These are phyloP conservation scores for Zosterops pallidus DNA, from an alignment of 2,113 vertebrate genomes.

Conservation along the genomic window DNA sequence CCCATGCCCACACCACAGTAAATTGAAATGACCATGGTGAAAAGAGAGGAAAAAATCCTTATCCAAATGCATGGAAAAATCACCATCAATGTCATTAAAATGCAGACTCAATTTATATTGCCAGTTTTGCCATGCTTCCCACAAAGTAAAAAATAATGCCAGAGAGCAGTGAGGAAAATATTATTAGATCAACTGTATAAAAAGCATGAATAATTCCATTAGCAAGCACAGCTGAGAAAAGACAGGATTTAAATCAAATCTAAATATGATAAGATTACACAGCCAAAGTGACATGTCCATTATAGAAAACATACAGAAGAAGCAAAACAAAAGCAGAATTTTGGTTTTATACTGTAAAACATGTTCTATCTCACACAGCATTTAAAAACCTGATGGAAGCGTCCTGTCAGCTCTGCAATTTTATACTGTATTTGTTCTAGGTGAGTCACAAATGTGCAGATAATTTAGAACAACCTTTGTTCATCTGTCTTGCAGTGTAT, in stretches of 20 bases:
- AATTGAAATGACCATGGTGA: neutral
- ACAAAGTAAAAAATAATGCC: conserved; percentile 36
- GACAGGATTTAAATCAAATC: conserved; percentile 54
- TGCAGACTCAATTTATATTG: conserved; percentile 18
- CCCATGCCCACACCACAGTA: neutral
- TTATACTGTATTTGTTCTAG: neutral
- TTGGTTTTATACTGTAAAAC: neutral
- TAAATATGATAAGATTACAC: conserved; percentile 50
- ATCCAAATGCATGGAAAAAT: neutral
- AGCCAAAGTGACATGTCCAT: conserved; percentile 22
- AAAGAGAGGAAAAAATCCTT: neutral
- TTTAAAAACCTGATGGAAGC: neutral
- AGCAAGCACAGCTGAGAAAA: conserved; percentile 54
- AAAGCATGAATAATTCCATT: conserved; percentile 60
- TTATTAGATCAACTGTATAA: conserved; percentile 61
- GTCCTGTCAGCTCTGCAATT: neutral
- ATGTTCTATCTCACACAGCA: neutral
- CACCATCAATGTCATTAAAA: conserved; percentile 21
- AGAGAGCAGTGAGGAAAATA: conserved; percentile 26
- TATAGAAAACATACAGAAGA: conserved; percentile 15
- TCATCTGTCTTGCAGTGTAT: neutral
- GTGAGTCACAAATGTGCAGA: neutral
- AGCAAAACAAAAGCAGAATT: neutral
- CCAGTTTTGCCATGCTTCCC: conserved; percentile 23
- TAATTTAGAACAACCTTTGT: neutral